These are phyloP conservation scores for Phataginus tetradactyla DNA, from an alignment of 2,797 vertebrate genomes.

Conservation along the genomic window DNA sequence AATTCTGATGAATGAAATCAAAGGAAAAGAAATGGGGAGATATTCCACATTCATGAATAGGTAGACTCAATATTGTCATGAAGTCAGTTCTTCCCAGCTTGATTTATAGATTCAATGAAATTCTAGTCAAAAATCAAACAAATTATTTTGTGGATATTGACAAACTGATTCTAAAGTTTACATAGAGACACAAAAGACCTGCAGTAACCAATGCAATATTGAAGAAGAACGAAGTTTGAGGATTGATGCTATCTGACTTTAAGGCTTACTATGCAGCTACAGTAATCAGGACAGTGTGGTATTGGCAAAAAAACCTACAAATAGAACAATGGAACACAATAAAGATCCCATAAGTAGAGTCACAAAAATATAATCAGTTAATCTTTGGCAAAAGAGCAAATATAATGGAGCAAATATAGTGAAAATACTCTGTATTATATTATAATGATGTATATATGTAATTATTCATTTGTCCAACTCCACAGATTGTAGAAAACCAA, in stretches of 20 bases:
- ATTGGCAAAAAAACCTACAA: background rate
- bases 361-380: background rate
- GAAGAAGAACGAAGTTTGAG: background rate
- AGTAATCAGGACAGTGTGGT: background rate
- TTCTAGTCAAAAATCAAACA: background rate
- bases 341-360: background rate
- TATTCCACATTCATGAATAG: background rate
- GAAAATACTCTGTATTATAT: background rate
- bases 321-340: background rate
- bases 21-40: background rate
- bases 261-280: background rate
- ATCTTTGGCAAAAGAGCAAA: background rate
- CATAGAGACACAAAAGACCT: background rate
- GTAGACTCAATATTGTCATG: background rate
- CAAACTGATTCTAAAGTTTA: background rate
- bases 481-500: background rate
- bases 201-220: background rate
- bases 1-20: background rate
- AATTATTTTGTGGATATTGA: background rate
- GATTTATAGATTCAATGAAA: background rate
- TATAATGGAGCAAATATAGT: background rate
- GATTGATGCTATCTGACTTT: background rate
- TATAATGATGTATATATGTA: background rate
- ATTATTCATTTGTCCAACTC: background rate
- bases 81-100: background rate